A percentile compares a stretch with the other conserved stretches of the same genome.
Conservation (phyloP, 53 echinoderm and acorn worm genomes). For the Hippasteria phrygiana region DNA sequence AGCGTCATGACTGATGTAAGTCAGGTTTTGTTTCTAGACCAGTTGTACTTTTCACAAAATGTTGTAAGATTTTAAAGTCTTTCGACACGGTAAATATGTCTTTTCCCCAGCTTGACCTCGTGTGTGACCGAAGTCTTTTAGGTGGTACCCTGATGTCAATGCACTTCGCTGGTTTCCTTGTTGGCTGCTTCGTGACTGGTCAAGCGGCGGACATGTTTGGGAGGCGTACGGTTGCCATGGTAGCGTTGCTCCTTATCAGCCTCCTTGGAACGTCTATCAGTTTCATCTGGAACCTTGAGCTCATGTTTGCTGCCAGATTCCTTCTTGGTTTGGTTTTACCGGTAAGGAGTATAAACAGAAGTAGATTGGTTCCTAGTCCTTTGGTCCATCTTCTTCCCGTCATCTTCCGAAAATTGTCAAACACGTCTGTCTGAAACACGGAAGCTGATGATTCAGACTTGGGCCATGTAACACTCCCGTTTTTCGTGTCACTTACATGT, state of each 20-base stretch:
- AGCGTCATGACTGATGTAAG: constrained; percentile 14
- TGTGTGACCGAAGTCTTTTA: background rate
- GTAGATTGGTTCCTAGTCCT: background rate
- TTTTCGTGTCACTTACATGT: no score
- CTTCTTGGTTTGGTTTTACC: constrained; percentile 21
- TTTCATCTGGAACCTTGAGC: constrained; percentile 11
- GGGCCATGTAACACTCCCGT: no score
- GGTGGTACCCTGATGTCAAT: background rate
- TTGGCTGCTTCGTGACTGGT: background rate
- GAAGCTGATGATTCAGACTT: background rate
- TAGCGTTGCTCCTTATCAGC: background rate
- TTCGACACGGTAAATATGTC: no score
- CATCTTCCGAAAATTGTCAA: background rate
- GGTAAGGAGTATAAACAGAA: background rate
- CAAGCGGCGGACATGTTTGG: constrained; percentile 29
- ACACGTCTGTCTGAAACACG: background rate
- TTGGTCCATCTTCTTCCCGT: background rate
- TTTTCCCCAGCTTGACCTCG: constrained; percentile 18
- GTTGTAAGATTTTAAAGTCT: no score
- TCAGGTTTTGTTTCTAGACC: no score
- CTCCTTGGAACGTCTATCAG: background rate
- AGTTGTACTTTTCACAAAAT: no score
- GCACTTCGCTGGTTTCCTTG: background rate
- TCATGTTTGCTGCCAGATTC: background rate
- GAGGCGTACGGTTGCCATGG: background rate